Evolutionary conservation across 2,113 vertebrate species (phyloP), one percentile per base, ranked within the genome.

Genomic region (Asarcornis scutulata): DNA sequence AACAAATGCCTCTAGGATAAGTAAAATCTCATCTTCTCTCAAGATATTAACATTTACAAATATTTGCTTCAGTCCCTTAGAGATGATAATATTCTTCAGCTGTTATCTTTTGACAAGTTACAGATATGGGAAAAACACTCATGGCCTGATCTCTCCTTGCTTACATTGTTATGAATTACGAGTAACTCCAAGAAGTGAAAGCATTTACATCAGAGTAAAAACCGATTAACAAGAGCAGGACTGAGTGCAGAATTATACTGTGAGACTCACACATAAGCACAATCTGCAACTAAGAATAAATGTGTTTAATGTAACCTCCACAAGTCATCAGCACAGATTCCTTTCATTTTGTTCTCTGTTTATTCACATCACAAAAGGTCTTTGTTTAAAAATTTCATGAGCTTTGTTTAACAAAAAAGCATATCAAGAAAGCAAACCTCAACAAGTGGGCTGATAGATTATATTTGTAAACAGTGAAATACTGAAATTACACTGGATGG

Each of bases 11-110:
- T 53, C 22, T 77, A 93, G 60, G 56, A 96, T 88, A 76, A 96
- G 40, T 68, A 88, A 88, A 89, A 74, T 91, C 79, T 89, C 34
- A 71, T 90, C 40, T 92, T 93, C 88, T 85, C 27, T 75, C 78
- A 90, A 82, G 38, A 86, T 93, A 89, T 77, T 94, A 96, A 92
- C 25, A 83, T 96, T 88, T 96, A 90, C 27, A 94, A 88, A 92
- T 91, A 96, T 92, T 96, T 94, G 38, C 48, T 95, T 95, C 62
- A 36, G 55, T 60, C 52, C 36, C 66, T 95, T 89, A 63, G 72
- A 94, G 46, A 81, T 64, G 25, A 83, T 78, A 86, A 76, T 78
- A 79, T 86, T 87, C 23, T 74, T 90, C 46, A 77, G 60, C 55
- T 92, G 84, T 88, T 96, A 63, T 75, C 62, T 93, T 88, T 71